Evolutionary conservation across 1,140 invertebrate species (phyloP), one percentile per base, ranked within the genome.

Genomic region (Neomicropteryx cornuta): DNA sequence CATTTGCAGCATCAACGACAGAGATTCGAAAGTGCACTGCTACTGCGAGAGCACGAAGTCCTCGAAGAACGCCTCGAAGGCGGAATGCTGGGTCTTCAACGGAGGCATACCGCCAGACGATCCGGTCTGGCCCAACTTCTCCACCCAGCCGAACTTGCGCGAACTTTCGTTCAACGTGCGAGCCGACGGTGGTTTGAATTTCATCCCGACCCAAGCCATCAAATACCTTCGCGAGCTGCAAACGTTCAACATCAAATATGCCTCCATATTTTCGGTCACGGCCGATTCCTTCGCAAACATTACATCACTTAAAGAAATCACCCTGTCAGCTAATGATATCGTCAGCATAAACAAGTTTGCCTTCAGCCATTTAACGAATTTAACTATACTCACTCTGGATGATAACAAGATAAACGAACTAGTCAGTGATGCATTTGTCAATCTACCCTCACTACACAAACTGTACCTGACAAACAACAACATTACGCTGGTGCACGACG

Each of bases 391-490:
- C 18, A 77, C 73, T 44, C 59, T 87, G 46, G 75, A 79, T 34
- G 76, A 80, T 40, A 88, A 88, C 57, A 63, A 64, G 41, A 76
- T 88, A 39, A 61, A 65, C 8, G 80, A 81, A 49, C 69, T 88
- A 34, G 75, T 77, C 47, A 73, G 77, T 19, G 73, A 77, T 41
- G 77, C 77, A 0, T 87, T 88, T 57, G 70, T 76, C 3, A 73
- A 79, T 47, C 51, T 87, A n/a, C 79, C 81, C 0, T 59, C 63
- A 5, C 62, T 87, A 46, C 70, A 72, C 36, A 73, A 73, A 40
- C 60, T 88, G n/a, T 75, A 70, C 50, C 56, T 87, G 38, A 77
- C 77, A 43, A 68, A 69, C 23, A 87, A 87, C 58, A 81, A 82
- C 45, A 75, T 87, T 38, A 77, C 71, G 33, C 61, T 72, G 3